phyloP scores from a whole-genome alignment of 2,797 vertebrate species.

The Xyrichtys novacula region DNA sequence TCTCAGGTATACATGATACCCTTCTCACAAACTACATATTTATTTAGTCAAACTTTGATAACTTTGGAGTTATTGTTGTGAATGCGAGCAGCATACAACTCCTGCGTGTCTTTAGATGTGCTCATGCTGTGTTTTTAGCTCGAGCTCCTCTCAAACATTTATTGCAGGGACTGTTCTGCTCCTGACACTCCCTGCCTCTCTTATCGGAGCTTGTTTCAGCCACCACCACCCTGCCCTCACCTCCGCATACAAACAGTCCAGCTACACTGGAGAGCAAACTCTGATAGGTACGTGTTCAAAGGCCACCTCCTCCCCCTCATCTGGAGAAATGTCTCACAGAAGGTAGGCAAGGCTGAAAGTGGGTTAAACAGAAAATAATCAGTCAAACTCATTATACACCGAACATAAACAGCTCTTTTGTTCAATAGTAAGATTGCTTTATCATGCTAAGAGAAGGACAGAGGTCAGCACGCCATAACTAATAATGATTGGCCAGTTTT shows the following conservation, averaged over 20 bases:
- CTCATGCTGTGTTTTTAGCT: slow-evolving; percentile 5
- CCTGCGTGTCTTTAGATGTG: slow-evolving; percentile 4
- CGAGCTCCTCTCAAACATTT: slow-evolving; percentile 19
- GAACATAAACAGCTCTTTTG: background rate
- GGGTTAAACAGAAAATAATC: background rate
- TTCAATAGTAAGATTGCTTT: background rate
- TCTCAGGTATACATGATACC: too few relatives aligned
- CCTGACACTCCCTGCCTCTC: slow-evolving; percentile 68
- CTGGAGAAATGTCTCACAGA: slow-evolving; percentile 45
- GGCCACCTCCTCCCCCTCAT: slow-evolving; percentile 80
- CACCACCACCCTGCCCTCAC: slow-evolving; percentile 74
- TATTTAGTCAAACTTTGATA: background rate
- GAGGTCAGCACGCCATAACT: background rate
- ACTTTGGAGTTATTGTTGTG: background rate
- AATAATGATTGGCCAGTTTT: background rate
- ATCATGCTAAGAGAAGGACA: slow-evolving; percentile 11
- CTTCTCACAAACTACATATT: background rate
- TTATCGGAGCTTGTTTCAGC: slow-evolving; percentile 72
- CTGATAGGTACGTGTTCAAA: slow-evolving; percentile 85
- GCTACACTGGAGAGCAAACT: slow-evolving; percentile 51
- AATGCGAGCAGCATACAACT: background rate
- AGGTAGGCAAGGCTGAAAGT: background rate
- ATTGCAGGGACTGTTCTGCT: slow-evolving; percentile 33
- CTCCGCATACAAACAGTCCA: slow-evolving; percentile 76
- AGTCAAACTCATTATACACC: too few relatives aligned